phyloP scores from a whole-genome alignment of 2,888 invertebrate species.

The Eupithecia centaureata region DNA sequence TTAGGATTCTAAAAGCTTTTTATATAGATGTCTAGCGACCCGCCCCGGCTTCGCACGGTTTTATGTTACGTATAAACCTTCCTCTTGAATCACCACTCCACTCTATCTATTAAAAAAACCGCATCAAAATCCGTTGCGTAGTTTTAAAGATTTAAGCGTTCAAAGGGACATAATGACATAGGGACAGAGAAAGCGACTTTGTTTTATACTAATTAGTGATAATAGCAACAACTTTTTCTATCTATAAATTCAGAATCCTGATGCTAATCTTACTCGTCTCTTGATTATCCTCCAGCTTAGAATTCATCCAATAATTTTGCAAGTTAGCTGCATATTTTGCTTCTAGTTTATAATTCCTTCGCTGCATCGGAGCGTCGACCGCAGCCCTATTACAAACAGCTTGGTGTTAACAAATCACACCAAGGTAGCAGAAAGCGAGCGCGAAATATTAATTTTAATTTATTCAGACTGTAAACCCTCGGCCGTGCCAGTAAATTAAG shows the following conservation, averaged over 20 bases:
- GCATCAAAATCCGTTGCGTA: too few species aligned
- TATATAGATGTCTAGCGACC: too few species aligned
- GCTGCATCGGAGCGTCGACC: constrained; percentile 45
- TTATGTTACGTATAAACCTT: too few species aligned
- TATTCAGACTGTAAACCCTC: constrained; percentile 72
- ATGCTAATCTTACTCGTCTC: not conserved
- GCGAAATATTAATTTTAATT: constrained; percentile 81
- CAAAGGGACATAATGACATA: too few species aligned
- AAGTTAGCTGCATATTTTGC: not conserved
- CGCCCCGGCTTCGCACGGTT: too few species aligned
- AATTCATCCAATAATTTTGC: not conserved
- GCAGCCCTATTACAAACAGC: constrained; percentile 55
- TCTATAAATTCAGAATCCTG: not conserved
- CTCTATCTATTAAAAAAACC: too few species aligned
- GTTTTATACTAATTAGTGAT: too few species aligned
- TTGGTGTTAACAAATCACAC: constrained; percentile 72
- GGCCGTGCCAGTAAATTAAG: constrained; percentile 79
- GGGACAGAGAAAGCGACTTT: too few species aligned
- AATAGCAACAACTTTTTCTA: too few species aligned
- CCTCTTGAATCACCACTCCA: too few species aligned
- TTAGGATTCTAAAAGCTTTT: not conserved
- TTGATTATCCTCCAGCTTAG: not conserved
- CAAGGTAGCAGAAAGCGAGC: constrained; percentile 67
- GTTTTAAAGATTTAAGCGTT: too few species aligned
- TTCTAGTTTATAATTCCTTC: constrained; percentile 31